Percentiles rank a stretch among this genome's conserved stretches.
Evolutionary conservation across 2,888 invertebrate genomes (phyloP).

Genomic region (Coelinius sp.): DNA sequence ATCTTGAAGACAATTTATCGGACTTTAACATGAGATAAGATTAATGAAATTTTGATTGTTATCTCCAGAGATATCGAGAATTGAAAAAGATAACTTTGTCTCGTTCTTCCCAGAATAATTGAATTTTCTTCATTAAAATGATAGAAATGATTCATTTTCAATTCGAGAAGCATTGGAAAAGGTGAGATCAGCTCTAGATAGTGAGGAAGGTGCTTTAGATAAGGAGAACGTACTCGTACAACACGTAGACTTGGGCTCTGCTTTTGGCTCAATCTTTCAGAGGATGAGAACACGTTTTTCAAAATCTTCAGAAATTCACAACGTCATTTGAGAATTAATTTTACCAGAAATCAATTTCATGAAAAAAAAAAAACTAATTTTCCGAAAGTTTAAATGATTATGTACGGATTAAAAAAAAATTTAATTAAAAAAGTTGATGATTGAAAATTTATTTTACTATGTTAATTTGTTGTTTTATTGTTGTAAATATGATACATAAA

Average conservation of each 20-base stretch:
- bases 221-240: slow-evolving; percentile 50
- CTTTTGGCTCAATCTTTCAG: slow-evolving; percentile 60
- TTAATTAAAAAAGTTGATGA: too few species aligned
- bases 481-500: slow-evolving; percentile 62
- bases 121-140: background rate
- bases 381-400: too few species aligned
- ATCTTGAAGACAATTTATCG: too few species aligned
- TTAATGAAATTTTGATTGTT: too few species aligned
- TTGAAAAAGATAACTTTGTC: too few species aligned
- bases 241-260: slow-evolving; percentile 55
- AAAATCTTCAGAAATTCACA: slow-evolving; percentile 41
- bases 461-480: slow-evolving; percentile 2
- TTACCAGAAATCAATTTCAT: background rate
- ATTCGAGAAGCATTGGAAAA: slow-evolving; percentile 76
- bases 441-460: slow-evolving; percentile 59
- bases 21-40: too few species aligned
- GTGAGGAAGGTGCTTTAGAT: slow-evolving; percentile 70
- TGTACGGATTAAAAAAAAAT: too few species aligned
- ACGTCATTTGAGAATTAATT: slow-evolving; percentile 8
- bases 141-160: background rate
- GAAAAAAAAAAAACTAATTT: slow-evolving; percentile 58
- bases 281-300: slow-evolving; percentile 57
- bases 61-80: too few species aligned
- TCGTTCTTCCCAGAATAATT: too few species aligned
- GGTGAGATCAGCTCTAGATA: slow-evolving; percentile 76